Conservation (phyloP, 1,140 invertebrate species). For the Polypedilum vanderplanki region DNA sequence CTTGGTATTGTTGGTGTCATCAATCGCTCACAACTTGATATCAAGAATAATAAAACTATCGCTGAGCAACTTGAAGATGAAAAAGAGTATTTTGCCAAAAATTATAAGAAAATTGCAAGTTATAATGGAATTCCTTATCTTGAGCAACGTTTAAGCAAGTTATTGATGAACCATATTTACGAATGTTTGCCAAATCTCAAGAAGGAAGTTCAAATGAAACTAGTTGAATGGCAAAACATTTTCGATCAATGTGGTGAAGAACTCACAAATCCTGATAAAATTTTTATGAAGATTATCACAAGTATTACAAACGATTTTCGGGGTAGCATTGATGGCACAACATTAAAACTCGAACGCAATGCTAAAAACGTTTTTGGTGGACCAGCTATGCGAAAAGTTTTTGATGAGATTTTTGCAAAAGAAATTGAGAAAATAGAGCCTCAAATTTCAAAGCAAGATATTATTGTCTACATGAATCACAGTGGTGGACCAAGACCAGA, state of each 20-base stretch:
- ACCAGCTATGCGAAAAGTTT: not conserved
- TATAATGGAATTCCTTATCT: not conserved
- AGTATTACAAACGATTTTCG: not conserved
- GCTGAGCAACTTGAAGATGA: not conserved
- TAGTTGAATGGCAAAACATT: not conserved
- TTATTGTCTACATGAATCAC: not conserved
- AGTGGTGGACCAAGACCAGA: not conserved
- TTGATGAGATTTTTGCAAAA: not conserved
- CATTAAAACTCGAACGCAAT: not conserved
- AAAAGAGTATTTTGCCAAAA: not conserved
- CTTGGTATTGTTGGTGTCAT: slow-evolving; percentile 73
- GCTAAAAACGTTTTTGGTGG: not conserved
- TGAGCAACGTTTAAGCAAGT: not conserved
- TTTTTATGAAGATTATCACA: not conserved
- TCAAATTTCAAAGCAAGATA: not conserved
- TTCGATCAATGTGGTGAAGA: not conserved
- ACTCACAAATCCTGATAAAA: not conserved
- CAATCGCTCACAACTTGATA: slow-evolving; percentile 67
- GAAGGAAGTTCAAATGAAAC: not conserved
- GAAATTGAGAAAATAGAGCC: not conserved
- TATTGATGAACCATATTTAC: not conserved
- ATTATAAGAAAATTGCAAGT: not conserved
- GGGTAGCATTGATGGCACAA: not conserved
- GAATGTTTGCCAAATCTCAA: not conserved
- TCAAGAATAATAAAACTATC: slow-evolving; percentile 54